phyloP scores from a whole-genome alignment of 2,113 vertebrate genomes.

The Phyllostomus discolor region DNA sequence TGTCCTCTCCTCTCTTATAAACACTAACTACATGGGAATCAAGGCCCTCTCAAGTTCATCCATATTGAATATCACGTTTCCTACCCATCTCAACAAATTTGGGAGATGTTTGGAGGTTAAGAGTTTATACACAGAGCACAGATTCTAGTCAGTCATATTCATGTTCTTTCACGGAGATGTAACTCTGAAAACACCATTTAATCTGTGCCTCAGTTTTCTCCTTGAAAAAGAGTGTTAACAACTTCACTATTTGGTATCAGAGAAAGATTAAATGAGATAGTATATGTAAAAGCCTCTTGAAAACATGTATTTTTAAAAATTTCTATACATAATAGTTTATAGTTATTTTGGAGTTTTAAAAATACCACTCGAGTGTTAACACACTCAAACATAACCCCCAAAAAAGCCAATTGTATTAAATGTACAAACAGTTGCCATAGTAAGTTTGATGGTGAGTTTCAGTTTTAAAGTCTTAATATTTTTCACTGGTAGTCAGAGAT shows the following conservation, averaged over 20 bases:
- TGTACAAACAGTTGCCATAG: not conserved
- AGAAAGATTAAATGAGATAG: not conserved
- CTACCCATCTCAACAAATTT: not conserved
- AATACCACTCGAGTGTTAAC: not conserved
- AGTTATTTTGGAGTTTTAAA: not conserved
- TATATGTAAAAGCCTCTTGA: not conserved
- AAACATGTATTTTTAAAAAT: not conserved
- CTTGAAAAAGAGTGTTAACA: not conserved
- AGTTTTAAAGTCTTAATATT: slow-evolving; percentile 9
- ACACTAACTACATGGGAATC: not conserved
- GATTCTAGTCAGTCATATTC: not conserved
- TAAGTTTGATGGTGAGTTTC: not conserved
- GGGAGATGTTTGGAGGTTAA: not conserved
- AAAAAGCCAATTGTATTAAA: not conserved
- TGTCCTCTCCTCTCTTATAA: not conserved
- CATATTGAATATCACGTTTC: not conserved
- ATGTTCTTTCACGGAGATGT: not conserved
- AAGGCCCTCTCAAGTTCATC: not conserved
- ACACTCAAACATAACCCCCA: not conserved
- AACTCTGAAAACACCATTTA: not conserved
- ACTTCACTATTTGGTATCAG: not conserved
- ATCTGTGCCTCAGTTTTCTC: not conserved
- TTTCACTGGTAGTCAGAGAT: not conserved
- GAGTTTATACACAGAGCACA: not conserved
- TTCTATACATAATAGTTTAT: not conserved